Conservation (phyloP, 2,888 invertebrate genomes). For the Polydrusus tereticollis region DNA sequence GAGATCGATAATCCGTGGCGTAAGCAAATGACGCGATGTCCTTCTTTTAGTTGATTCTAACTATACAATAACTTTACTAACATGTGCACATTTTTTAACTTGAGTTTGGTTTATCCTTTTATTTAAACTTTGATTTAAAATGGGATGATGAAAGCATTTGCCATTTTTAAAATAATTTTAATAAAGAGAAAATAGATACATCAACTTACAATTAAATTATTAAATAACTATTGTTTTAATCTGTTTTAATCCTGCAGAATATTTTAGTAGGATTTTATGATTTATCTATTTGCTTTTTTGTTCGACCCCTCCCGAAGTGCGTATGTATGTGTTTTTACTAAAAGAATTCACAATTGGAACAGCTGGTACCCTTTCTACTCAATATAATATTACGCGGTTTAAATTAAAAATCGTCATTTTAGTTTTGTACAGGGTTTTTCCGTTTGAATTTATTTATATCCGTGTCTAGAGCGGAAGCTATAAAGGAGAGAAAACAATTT, state of each 20-base stretch:
- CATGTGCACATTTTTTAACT: conserved; percentile 32
- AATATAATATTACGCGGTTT: background rate
- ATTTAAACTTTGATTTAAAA: background rate
- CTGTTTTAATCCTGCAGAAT: no score
- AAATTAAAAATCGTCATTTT: background rate
- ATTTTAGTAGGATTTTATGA: background rate
- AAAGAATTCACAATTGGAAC: conserved; percentile 24
- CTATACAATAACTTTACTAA: conserved; percentile 44
- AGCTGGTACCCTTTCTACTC: conserved; percentile 34
- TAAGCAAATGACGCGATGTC: no score
- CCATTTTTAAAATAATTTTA: background rate
- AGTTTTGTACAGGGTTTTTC: no score
- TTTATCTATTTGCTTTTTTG: conserved; percentile 7
- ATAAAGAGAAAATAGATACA: background rate
- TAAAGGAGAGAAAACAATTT: no score
- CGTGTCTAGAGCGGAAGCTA: no score
- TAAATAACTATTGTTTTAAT: no score
- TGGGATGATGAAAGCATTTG: background rate
- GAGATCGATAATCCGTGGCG: no score
- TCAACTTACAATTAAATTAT: no score
- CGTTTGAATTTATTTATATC: no score
- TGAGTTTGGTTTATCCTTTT: conserved; percentile 8
- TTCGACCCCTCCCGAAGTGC: conserved; percentile 24
- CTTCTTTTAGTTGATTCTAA: no score
- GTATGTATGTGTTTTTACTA: conserved; percentile 4